Base-by-base conservation (phyloP, 2,113 vertebrate species). In the Sciurus niger region DNA sequence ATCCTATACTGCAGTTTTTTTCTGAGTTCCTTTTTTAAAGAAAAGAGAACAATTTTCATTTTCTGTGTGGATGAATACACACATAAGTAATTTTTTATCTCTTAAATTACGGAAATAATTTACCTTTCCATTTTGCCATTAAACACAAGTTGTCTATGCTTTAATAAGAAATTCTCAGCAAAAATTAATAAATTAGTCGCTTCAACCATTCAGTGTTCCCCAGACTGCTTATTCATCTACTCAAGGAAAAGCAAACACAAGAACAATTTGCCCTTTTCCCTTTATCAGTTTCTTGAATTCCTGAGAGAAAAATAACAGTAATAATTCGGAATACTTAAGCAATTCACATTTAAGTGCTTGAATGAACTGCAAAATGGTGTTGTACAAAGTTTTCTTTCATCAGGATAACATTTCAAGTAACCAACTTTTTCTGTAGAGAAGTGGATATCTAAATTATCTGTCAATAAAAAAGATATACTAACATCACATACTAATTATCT, bases 301-400 rank as follows among this genome's bases (percentile, higher is more conserved):
- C 58, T 77, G 16, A 65, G 1, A 17, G 30, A 20, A 48, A 0
- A 89, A 14, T 14, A 79, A 83, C 12, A 88, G 24, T 72, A 72
- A 82, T 16, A 30, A 93, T 40, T 80, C 46, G 32, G 48, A 46
- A 2, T 95, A 92, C 65, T 97, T 98, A 98, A 99, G 99, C 98
- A 74, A 79, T 88, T 97, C 89, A 87, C 85, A 86, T 95, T 83
- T 90, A 93, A 88, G 28, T 90, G 97, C 85, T 82, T 97, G 68
- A 70, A 96, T 34, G 98, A 98, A 93, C 95, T 95, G 82, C 14
- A 86, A 76, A 96, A 96, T 25, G 85, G 93, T 85, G 78, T 96
- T 84, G 84, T 83, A 16, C 12, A 94, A n/a, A 98, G 89, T 34
- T 97, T 96, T 97, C 90, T 97, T 95, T 95, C 94, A 83, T 60